Conservation (phyloP, 2,888 invertebrate genomes). For the Pollenia angustigena region DNA sequence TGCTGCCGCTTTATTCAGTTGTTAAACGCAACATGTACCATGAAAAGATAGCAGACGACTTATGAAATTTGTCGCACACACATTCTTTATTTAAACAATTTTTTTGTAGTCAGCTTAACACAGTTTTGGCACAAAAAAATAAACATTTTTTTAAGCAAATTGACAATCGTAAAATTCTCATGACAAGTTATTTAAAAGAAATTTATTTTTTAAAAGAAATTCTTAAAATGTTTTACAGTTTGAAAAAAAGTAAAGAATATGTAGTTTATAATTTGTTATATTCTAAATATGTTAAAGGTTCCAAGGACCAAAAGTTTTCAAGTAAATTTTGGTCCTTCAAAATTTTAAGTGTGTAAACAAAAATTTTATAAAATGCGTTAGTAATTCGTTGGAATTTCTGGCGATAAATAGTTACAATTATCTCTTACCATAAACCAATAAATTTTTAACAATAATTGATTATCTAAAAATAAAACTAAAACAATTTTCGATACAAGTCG, state of each 20-base stretch:
- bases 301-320: no score
- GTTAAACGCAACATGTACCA: conserved; percentile 14
- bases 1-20: conserved; percentile 42
- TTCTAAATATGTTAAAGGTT: no score
- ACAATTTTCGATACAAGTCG: neutral
- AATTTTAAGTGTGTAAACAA: no score
- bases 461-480: conserved; percentile 24
- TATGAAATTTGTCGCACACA: neutral
- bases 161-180: conserved; percentile 3
- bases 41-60: conserved; percentile 6
- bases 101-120: no score
- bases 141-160: neutral
- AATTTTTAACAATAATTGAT: conserved; percentile 26
- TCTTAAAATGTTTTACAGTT: no score
- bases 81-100: neutral
- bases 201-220: no score
- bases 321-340: no score
- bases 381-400: neutral
- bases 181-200: neutral
- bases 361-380: no score
- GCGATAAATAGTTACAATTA: neutral
- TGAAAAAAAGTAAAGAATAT: no score
- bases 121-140: neutral
- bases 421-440: conserved; percentile 12
- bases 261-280: no score